A percentile compares a stretch with the other conserved stretches of the same genome.
These are phyloP conservation scores for Rhagologus leucostigma DNA, from an alignment of 2,113 vertebrate species.

Conservation along the genomic window DNA sequence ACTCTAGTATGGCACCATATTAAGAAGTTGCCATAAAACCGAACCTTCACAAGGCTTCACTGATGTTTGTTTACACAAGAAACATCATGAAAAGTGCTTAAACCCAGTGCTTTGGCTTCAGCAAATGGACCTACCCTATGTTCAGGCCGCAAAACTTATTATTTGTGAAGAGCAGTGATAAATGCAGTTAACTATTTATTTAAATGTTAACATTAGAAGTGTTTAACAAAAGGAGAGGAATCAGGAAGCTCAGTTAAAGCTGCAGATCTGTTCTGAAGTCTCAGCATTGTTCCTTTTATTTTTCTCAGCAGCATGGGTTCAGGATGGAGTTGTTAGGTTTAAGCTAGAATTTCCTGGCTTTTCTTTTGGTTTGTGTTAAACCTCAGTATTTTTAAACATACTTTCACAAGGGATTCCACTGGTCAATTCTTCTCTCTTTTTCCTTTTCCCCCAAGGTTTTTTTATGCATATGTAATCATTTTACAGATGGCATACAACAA, in stretches of 20 bases:
- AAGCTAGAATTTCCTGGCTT: slow-evolving; percentile 62
- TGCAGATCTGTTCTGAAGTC: slow-evolving; percentile 41
- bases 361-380: slow-evolving; percentile 46
- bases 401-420: slow-evolving; percentile 39
- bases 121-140: not conserved
- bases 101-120: not conserved
- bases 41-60: not conserved
- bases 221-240: slow-evolving; percentile 48
- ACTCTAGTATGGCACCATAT: not conserved
- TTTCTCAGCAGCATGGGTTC: slow-evolving; percentile 66
- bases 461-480: not conserved
- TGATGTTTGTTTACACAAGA: slow-evolving; percentile 22
- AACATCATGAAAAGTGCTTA: slow-evolving; percentile 34
- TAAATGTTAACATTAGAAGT: slow-evolving; percentile 13
- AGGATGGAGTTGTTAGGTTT: slow-evolving; percentile 64
- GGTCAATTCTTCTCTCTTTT: slow-evolving; percentile 21
- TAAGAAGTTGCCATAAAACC: not conserved
- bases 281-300: slow-evolving; percentile 61
- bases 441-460: not conserved
- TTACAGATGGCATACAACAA: not conserved
- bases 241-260: slow-evolving; percentile 47
- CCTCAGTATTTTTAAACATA: slow-evolving; percentile 53
- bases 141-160: not conserved
- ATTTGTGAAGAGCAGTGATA: not conserved
- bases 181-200: slow-evolving; percentile 21